Evolutionary conservation across 2,888 invertebrate genomes (phyloP).

Genomic region (Oscheius sp.): DNA sequence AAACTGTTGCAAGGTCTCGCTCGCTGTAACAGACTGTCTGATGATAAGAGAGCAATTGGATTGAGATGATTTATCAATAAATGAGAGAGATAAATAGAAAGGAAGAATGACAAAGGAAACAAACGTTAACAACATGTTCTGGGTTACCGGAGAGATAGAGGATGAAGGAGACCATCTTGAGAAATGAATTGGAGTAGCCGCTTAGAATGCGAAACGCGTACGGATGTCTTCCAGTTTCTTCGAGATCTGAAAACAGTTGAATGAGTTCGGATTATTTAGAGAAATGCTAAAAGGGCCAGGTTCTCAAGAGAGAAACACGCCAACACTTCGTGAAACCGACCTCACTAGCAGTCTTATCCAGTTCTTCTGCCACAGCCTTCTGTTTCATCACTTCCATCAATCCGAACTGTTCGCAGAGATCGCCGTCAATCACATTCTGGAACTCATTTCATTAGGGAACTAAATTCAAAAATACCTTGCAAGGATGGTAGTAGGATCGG

Average conservation of each 20-base stretch:
- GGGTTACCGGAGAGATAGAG: not conserved
- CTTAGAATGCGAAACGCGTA: constrained; percentile 97
- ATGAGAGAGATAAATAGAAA: not conserved
- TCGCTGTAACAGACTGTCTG: not conserved
- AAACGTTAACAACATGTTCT: not conserved
- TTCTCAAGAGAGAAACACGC: not conserved
- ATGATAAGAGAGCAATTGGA: not conserved
- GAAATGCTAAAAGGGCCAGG: too few species aligned
- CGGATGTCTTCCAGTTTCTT: constrained; percentile 98
- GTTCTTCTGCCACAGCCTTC: constrained; percentile 90
- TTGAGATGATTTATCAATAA: not conserved
- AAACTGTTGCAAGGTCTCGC: not conserved
- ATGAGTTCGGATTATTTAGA: not conserved
- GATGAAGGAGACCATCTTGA: not conserved
- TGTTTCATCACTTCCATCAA: constrained; percentile 93
- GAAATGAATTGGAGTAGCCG: not conserved
- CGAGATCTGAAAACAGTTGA: constrained; percentile 79
- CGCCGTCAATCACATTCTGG: constrained; percentile 97
- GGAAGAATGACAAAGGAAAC: not conserved
- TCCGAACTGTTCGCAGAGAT: constrained; percentile 98
- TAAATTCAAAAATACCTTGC: constrained; percentile 80
- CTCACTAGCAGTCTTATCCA: constrained; percentile 94
- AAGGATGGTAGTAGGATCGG: constrained; percentile 95
- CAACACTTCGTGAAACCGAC: constrained; percentile 74
- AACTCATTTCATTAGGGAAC: constrained; percentile 69